Percentiles rank a stretch among this genome's conserved stretches.
phyloP scores from a whole-genome alignment of 2,797 vertebrate genomes.

The Hydrocynus forskahlii region DNA sequence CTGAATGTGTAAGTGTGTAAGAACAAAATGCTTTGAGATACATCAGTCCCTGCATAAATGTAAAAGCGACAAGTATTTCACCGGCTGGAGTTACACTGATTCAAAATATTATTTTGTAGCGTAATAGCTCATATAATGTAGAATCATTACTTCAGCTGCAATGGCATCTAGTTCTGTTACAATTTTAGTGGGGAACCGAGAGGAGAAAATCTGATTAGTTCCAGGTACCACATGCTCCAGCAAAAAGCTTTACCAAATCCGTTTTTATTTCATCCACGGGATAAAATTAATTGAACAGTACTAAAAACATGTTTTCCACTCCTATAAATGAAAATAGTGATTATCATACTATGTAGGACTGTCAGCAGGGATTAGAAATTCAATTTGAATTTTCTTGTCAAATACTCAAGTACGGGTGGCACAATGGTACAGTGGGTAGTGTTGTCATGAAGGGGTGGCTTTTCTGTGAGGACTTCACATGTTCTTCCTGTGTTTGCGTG shows the following conservation, averaged over 20 bases:
- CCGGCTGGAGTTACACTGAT: neutral
- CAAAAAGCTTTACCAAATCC: neutral
- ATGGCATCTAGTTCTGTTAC: neutral
- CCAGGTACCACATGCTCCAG: neutral
- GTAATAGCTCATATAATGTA: neutral
- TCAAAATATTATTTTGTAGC: neutral
- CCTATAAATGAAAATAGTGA: neutral
- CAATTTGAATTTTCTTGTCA: no score
- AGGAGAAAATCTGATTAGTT: conserved; percentile 5
- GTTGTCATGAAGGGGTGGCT: no score
- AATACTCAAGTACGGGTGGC: no score
- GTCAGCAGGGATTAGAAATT: no score
- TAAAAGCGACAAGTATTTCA: neutral
- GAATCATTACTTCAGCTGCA: neutral
- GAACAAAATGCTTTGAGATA: no score
- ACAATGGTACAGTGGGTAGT: no score
- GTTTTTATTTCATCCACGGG: neutral
- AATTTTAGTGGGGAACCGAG: neutral
- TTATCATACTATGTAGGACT: no score
- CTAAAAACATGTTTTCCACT: neutral
- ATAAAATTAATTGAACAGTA: neutral
- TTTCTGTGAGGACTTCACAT: no score
- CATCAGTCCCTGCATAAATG: no score
- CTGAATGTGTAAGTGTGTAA: no score
- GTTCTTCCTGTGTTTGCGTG: no score